Conservation (phyloP, 2,888 invertebrate species). For the Choreutis nemorana region DNA sequence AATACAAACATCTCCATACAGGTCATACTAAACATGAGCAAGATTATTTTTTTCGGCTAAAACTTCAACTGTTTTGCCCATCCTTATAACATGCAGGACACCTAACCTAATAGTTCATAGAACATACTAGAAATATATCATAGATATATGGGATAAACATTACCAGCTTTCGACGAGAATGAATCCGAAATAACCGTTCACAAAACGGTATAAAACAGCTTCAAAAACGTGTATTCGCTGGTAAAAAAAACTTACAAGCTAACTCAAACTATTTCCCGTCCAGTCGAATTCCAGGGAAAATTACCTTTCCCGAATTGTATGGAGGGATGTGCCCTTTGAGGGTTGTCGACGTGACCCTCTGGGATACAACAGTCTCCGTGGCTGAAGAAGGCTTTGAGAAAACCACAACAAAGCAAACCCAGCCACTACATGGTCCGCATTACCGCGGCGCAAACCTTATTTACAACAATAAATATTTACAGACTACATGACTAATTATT, state of each 20-base stretch:
- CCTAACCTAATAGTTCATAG: slow-evolving; percentile 80
- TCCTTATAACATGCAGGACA: slow-evolving; percentile 27
- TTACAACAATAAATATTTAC: slow-evolving; percentile 24
- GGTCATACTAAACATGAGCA: neutral
- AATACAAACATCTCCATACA: neutral
- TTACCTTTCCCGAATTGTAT: slow-evolving; percentile 64
- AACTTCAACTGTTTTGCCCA: neutral
- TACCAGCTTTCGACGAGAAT: slow-evolving; percentile 66
- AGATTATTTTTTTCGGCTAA: neutral
- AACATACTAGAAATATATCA: slow-evolving; percentile 97
- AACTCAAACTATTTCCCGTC: slow-evolving; percentile 45
- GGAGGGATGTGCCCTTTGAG: slow-evolving; percentile 37
- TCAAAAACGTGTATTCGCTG: slow-evolving; percentile 36
- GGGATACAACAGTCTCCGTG: too few relatives aligned
- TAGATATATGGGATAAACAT: slow-evolving; percentile 97
- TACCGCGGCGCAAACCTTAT: slow-evolving; percentile 49
- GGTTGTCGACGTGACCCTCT: too few relatives aligned
- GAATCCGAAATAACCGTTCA: slow-evolving; percentile 19
- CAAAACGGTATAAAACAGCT: slow-evolving; percentile 14
- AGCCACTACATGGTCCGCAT: slow-evolving; percentile 47
- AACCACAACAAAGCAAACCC: slow-evolving; percentile 38
- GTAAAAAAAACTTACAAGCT: slow-evolving; percentile 49
- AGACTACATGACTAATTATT: slow-evolving; percentile 18
- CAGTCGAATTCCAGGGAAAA: slow-evolving; percentile 58
- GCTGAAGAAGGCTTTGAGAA: too few relatives aligned